Percentiles rank a stretch among this genome's conserved stretches.
phyloP scores from a whole-genome alignment of 2,888 invertebrate species.

The Callyntrura guangdongensis region DNA sequence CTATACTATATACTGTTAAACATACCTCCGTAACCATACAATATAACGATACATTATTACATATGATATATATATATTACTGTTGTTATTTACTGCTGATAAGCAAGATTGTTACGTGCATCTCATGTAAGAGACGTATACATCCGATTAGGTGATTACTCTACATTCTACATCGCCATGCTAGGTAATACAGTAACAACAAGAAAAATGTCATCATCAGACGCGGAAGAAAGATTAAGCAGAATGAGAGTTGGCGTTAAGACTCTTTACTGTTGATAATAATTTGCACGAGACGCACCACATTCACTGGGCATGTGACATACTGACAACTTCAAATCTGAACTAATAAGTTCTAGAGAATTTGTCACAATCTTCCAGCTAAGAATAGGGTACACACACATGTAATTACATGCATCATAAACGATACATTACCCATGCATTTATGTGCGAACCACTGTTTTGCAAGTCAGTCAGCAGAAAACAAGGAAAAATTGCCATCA shows the following conservation, averaged over 20 bases:
- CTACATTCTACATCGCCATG: background rate
- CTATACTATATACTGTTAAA: background rate
- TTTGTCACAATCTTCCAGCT: constrained; percentile 35
- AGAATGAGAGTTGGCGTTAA: background rate
- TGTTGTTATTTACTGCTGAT: constrained; percentile 65
- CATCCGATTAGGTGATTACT: background rate
- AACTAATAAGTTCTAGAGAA: background rate
- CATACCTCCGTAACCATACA: constrained; percentile 4
- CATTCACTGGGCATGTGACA: constrained; percentile 28
- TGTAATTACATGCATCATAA: constrained; percentile 6
- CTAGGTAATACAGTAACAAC: background rate
- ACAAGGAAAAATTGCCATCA: background rate
- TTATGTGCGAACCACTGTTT: background rate
- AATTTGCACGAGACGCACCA: background rate
- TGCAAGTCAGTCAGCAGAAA: background rate
- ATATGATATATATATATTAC: constrained; percentile 7
- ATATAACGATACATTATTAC: background rate
- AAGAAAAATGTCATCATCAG: constrained; percentile 24
- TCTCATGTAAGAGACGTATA: background rate
- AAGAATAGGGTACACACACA: background rate
- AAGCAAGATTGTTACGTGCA: constrained; percentile 36
- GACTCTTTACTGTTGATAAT: constrained; percentile 14
- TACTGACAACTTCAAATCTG: constrained; percentile 1
- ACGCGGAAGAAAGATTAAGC: background rate
- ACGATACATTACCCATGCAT: background rate